Conservation (phyloP, 1,140 invertebrate genomes). For the Drosophila simulans region DNA sequence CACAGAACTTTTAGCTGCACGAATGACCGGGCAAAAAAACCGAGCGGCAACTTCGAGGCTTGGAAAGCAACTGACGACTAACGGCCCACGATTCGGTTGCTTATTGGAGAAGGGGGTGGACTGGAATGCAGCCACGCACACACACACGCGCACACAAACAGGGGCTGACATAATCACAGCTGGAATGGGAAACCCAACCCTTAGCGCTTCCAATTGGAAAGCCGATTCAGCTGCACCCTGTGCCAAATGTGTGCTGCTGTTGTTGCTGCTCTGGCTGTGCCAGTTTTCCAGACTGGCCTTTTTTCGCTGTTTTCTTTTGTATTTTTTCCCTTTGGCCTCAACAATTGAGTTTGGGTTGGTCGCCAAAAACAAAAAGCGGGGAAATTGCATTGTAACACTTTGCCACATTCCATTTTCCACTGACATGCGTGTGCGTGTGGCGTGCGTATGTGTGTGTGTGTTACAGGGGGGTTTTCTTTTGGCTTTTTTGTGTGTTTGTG, state of each 20-base stretch:
- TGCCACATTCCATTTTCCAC: slow-evolving; percentile 54
- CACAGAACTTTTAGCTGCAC: slow-evolving; percentile 60
- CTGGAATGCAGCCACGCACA: slow-evolving; percentile 12
- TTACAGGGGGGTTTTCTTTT: slow-evolving; percentile 50
- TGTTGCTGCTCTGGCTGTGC: slow-evolving; percentile 64
- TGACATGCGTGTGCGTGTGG: slow-evolving; percentile 32
- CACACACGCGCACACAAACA: background rate
- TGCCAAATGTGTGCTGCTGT: slow-evolving; percentile 36
- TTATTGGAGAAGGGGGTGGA: slow-evolving; percentile 34
- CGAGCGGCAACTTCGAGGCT: slow-evolving; percentile 74
- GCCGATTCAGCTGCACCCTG: slow-evolving; percentile 64
- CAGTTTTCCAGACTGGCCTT: slow-evolving; percentile 71
- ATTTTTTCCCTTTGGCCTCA: slow-evolving; percentile 41
- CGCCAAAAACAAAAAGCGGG: slow-evolving; percentile 63
- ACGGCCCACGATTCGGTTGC: slow-evolving; percentile 19
- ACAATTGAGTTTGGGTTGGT: slow-evolving; percentile 83
- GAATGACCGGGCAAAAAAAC: slow-evolving; percentile 39
- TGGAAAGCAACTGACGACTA: slow-evolving; percentile 79
- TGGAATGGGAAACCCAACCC: slow-evolving; percentile 69
- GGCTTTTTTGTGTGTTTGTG: slow-evolving; percentile 65
- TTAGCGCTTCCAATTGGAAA: slow-evolving; percentile 80
- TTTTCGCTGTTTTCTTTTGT: slow-evolving; percentile 25
- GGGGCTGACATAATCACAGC: slow-evolving; percentile 81
- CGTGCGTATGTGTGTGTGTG: slow-evolving; percentile 13
- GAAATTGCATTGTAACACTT: slow-evolving; percentile 83